phyloP scores from a whole-genome alignment of 1,140 invertebrate species.

The Campoletis sonorensis region DNA sequence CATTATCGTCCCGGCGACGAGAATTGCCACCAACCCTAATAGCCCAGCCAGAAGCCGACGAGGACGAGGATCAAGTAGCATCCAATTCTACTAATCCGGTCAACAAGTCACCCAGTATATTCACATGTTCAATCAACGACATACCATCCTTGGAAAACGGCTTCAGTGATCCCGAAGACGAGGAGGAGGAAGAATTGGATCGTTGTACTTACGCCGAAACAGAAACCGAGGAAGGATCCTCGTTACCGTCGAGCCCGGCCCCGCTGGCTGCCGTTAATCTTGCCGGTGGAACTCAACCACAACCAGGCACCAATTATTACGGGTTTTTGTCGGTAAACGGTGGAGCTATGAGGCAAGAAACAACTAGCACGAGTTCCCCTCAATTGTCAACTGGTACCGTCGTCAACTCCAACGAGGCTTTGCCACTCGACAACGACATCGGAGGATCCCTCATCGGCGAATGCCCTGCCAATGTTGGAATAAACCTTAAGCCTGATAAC shows the following conservation, averaged over 20 bases:
- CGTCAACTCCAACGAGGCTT: slow-evolving; percentile 63
- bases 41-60: slow-evolving; percentile 26
- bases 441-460: slow-evolving; percentile 63
- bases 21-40: slow-evolving; percentile 30
- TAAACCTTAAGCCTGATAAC: slow-evolving; percentile 69
- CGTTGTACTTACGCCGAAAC: slow-evolving; percentile 60
- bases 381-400: slow-evolving; percentile 63
- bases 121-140: slow-evolving; percentile 58
- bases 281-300: slow-evolving; percentile 45
- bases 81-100: neutral
- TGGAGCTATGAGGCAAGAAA: slow-evolving; percentile 70
- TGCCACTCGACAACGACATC: slow-evolving; percentile 62
- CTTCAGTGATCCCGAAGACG: slow-evolving; percentile 66
- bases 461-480: slow-evolving; percentile 65
- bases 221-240: slow-evolving; percentile 69
- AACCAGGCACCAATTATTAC: slow-evolving; percentile 64
- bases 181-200: slow-evolving; percentile 56
- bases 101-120: slow-evolving; percentile 50
- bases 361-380: slow-evolving; percentile 72
- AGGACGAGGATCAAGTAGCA: slow-evolving; percentile 25
- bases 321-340: slow-evolving; percentile 71
- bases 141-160: slow-evolving; percentile 64
- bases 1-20: neutral
- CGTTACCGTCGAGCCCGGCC: slow-evolving; percentile 69
- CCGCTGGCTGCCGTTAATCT: slow-evolving; percentile 59